Percentiles rank a stretch among this genome's conserved stretches.
These are phyloP conservation scores for Oxystoma pomonae DNA, from an alignment of 2,888 invertebrate species.

Conservation along the genomic window DNA sequence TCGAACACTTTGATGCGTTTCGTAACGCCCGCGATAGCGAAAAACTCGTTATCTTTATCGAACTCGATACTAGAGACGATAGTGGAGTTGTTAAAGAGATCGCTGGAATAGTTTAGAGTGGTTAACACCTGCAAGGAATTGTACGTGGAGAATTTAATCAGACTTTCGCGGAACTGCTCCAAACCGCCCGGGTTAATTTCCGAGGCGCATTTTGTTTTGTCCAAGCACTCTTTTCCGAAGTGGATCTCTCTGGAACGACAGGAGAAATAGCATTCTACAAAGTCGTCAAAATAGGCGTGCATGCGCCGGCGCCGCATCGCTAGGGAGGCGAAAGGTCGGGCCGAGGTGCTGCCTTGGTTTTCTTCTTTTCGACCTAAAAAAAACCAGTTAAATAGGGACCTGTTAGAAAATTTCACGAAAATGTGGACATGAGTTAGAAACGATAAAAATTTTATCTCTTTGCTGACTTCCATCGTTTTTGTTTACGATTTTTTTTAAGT, in stretches of 20 bases:
- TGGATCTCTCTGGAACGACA: constrained; percentile 69
- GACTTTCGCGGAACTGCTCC: constrained; percentile 76
- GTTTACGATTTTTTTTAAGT: too few relatives aligned
- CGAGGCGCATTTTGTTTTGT: constrained; percentile 35
- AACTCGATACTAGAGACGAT: constrained; percentile 92
- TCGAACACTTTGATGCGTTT: constrained; percentile 93
- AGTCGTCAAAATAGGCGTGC: constrained; percentile 84
- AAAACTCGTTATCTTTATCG: constrained; percentile 92
- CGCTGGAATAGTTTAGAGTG: constrained; percentile 85
- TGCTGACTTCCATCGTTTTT: too few relatives aligned
- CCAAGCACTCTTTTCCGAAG: constrained; percentile 51
- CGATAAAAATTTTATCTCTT: too few relatives aligned
- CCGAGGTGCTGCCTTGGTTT: constrained; percentile 26
- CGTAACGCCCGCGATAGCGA: constrained; percentile 94
- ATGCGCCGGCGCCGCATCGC: constrained; percentile 70
- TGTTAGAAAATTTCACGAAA: too few relatives aligned
- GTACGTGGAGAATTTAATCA: constrained; percentile 81
- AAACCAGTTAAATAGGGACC: too few relatives aligned
- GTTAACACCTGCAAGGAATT: constrained; percentile 75
- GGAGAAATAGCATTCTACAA: constrained; percentile 82
- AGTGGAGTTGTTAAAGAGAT: constrained; percentile 81
- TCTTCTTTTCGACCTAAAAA: constrained; percentile 33
- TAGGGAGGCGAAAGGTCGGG: constrained; percentile 41
- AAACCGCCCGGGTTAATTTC: constrained; percentile 55
- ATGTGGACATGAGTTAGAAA: too few relatives aligned